These are phyloP conservation scores for Caprella mutica DNA, from an alignment of 2,888 invertebrate species.

Conservation along the genomic window DNA sequence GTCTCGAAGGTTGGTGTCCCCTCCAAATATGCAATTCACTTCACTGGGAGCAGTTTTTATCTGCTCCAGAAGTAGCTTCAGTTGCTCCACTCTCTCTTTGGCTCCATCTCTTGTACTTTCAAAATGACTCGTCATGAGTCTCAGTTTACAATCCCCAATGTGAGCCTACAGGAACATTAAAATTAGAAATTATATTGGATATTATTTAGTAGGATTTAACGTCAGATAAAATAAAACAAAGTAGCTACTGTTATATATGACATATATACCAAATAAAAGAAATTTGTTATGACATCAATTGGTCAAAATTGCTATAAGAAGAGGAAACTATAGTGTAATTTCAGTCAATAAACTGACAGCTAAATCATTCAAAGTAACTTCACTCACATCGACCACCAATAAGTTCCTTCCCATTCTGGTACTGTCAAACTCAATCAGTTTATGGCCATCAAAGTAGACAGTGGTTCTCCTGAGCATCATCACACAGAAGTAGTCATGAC, in stretches of 20 bases:
- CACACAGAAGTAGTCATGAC: conserved; percentile 43
- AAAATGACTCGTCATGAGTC: conserved; percentile 49
- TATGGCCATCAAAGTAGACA: conserved; percentile 41
- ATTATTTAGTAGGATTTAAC: too few relatives aligned
- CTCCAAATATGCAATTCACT: conserved; percentile 47
- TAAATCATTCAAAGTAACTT: too few relatives aligned
- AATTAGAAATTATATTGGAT: too few relatives aligned
- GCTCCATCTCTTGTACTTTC: conserved; percentile 47
- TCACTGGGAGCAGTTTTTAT: conserved; percentile 35
- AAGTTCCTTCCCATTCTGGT: conserved; percentile 47
- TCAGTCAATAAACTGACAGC: too few relatives aligned
- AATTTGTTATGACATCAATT: too few relatives aligned
- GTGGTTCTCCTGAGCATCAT: conserved; percentile 42
- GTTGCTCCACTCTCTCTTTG: conserved; percentile 43
- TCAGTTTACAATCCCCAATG: conserved; percentile 40
- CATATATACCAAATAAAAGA: too few relatives aligned
- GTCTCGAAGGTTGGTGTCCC: conserved; percentile 51
- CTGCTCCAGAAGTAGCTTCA: conserved; percentile 40
- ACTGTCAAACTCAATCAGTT: conserved; percentile 43
- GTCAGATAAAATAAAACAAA: too few relatives aligned
- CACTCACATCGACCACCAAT: conserved; percentile 44
- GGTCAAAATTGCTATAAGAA: too few relatives aligned
- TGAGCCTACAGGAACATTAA: conserved; percentile 37
- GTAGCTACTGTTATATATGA: too few relatives aligned
- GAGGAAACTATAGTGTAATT: too few relatives aligned